Evolutionary conservation across 2,797 vertebrate genomes (phyloP), one percentile per base, ranked within the genome.

Genomic region (Chaetodon trifasciatus): DNA sequence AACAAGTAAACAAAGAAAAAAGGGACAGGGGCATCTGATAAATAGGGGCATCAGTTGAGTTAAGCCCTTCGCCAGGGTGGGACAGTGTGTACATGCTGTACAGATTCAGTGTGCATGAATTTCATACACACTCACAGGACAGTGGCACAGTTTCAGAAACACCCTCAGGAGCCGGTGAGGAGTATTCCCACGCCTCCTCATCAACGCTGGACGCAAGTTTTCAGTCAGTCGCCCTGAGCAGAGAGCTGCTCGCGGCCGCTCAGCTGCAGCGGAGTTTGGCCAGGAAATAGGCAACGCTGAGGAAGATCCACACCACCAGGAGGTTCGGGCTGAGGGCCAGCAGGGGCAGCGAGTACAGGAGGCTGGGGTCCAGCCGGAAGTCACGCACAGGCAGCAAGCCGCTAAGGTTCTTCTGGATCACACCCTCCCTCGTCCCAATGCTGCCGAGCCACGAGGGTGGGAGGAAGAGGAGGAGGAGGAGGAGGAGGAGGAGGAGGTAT

Each of bases 381-480:
- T 99, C 98, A 85, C 98, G 97, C 95, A 98, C 95, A 71, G 98
- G 98, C 96, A 98, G 96, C 97, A 99, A 91, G 92, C 98, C 98
- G 86, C 97, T 97, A 96, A 98, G 95, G 96, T 99, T 99, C 98
- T 99, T 99, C 98, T 98, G 98, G 94, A 96, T 97, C 95, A 99
- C 97, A 94, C 97, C 96, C 97, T 99, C 98, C 96, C 98, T 96
- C 87, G 98, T 99, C 94, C 98, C 98, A 97, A 98, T 95, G 96
- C 98, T 99, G 97, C 94, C 95, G 94, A 96, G 95, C 93, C 94
- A 95, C 91, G 90, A 92, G 90, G 87, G 89, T 69, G 83, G 91
- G 84, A 89, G 91, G 85, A 82, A 90, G 91, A 83, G 81, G 52
- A 56, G 58, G 49, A 50, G 42, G 42, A 44, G 42, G 8, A 44